Conservation (phyloP, 2,797 vertebrate species). For the Anolis apletophallus region DNA sequence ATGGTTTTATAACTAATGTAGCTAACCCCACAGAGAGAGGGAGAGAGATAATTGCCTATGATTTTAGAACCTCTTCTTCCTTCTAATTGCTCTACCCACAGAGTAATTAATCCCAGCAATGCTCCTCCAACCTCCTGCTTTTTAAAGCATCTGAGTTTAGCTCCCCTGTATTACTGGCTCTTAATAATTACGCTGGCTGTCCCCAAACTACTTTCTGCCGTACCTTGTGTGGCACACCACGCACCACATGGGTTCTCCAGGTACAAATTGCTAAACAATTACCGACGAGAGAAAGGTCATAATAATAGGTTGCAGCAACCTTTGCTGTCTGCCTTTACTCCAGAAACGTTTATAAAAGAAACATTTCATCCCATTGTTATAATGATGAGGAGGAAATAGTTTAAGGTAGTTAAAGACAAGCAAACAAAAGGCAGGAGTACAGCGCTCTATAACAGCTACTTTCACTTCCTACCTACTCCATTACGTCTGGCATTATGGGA, state of each 20-base stretch:
- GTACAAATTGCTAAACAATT: slow-evolving; percentile 84
- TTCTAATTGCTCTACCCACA: slow-evolving; percentile 42
- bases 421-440: slow-evolving; percentile 82
- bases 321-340: slow-evolving; percentile 77
- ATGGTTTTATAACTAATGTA: too few species aligned
- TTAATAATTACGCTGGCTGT: slow-evolving; percentile 72
- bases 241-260: slow-evolving; percentile 76
- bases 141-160: slow-evolving; percentile 58
- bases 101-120: slow-evolving; percentile 50
- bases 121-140: slow-evolving; percentile 62
- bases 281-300: slow-evolving; percentile 82
- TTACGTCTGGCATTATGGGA: slow-evolving; percentile 80
- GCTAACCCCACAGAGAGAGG: too few species aligned
- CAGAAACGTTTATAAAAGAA: slow-evolving; percentile 80
- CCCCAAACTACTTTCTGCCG: slow-evolving; percentile 67
- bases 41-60: neutral
- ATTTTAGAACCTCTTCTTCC: slow-evolving; percentile 18
- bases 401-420: slow-evolving; percentile 83
- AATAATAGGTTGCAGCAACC: slow-evolving; percentile 82
- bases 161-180: slow-evolving; percentile 59
- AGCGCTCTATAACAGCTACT: slow-evolving; percentile 78
- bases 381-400: slow-evolving; percentile 84
- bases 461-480: slow-evolving; percentile 84
- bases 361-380: slow-evolving; percentile 83
- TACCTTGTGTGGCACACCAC: slow-evolving; percentile 73